Conservation (phyloP, 2,797 vertebrate species). For the Melanotaenia nigrans region DNA sequence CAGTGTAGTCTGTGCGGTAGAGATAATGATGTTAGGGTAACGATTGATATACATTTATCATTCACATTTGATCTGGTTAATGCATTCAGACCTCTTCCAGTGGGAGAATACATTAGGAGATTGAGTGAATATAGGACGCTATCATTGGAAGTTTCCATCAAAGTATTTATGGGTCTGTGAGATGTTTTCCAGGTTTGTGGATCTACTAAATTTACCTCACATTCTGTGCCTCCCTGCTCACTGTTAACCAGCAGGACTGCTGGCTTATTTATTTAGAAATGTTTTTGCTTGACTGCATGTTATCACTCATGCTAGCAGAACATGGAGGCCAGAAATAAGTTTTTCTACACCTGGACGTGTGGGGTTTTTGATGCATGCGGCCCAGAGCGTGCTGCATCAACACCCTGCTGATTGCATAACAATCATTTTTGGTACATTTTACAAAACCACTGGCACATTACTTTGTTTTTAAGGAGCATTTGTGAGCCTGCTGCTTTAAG, state of each 20-base stretch:
- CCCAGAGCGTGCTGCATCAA: constrained; percentile 21
- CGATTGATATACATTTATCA: constrained; percentile 38
- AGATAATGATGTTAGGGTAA: constrained; percentile 44
- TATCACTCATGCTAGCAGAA: constrained; percentile 8
- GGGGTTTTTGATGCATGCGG: constrained; percentile 20
- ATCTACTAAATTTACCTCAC: background rate
- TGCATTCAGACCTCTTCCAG: constrained; percentile 54
- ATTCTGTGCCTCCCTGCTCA: constrained; percentile 1
- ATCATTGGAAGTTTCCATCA: constrained; percentile 56
- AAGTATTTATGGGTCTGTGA: constrained; percentile 61
- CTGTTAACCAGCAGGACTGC: constrained; percentile 13
- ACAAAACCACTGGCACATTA: constrained; percentile 55
- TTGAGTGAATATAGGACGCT: constrained; percentile 43
- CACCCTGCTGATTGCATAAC: constrained; percentile 52
- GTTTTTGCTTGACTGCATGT: constrained; percentile 16
- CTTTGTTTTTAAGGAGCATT: constrained; percentile 49
- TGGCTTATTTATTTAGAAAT: constrained; percentile 15
- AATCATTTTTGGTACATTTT: constrained; percentile 64
- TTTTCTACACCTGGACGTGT: constrained; percentile 10
- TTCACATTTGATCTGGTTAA: constrained; percentile 65
- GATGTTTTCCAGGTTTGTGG: constrained; percentile 25
- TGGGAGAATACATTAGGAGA: constrained; percentile 56
- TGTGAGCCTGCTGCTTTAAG: constrained; percentile 66
- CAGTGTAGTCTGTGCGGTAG: constrained; percentile 19
- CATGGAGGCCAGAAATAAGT: background rate